Base-by-base conservation (phyloP, 2,888 invertebrate genomes). In the Caenorhabditis zanzibari region DNA sequence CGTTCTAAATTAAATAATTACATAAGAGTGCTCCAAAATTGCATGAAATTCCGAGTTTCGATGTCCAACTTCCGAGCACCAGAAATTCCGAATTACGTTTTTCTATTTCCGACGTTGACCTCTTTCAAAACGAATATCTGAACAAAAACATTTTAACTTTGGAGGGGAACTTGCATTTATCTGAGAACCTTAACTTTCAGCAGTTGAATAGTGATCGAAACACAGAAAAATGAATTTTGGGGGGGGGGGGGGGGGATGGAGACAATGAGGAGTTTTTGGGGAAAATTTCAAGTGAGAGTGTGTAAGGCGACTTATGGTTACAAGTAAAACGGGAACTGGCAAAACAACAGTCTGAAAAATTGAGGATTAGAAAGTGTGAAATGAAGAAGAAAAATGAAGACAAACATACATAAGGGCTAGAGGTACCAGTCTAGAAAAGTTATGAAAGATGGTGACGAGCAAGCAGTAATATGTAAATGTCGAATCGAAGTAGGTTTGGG, bases 401-500 rank as follows among this genome's bases (percentile, higher is more conserved):
- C 22, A 54, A 28, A 77, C 35, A 41, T 24, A 75, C 61, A 59
- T 35, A 77, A 22, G 19, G 24, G 47, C 52, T 59, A 63, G 49
- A 63, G 52, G 56, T 19, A 79, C 79, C 79, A 79, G 79, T 71
- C 71, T 71, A 77, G 71, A 79, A 79, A 77, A 71, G 71, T 38
- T 68, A 64, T 79, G 79, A 79, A 79, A 64, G 79, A 69, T 66
- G 66, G 35, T 44, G 66, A 69, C 16, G 61, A 69, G 16, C 19
- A 47, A 69, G 26, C 49, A 68, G 59, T 59, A 28, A 44, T 28
- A 58, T 38, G 32, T 52, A 69, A 35, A 47, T 41, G 69, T 71
- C 63, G 69, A 61, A 63, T 77, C 59, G 52, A 52, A 32, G 24
- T 24, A 54, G 54, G n/a, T 19, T 38, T 26, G 22, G 22, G 38